Percentiles rank a stretch among this genome's conserved stretches.
Evolutionary conservation across 2,797 vertebrate genomes (phyloP).

Genomic region (Arremon brunneinucha): DNA sequence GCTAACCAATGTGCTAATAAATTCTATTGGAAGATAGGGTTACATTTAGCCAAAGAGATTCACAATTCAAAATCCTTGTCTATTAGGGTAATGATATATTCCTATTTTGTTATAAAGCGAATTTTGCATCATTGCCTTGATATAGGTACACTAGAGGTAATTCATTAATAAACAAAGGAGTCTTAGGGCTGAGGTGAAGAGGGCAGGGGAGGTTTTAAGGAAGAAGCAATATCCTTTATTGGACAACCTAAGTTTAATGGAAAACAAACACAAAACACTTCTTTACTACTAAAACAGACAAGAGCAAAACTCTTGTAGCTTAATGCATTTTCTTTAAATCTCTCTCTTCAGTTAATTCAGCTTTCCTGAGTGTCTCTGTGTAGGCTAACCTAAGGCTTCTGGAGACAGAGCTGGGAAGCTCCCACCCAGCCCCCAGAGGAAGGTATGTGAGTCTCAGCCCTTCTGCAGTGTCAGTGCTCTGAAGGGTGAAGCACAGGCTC

Average conservation of each 20-base stretch:
- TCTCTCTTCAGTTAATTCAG: neutral
- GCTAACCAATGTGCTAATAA: neutral
- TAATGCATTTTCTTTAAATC: neutral
- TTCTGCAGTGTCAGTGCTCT: no score
- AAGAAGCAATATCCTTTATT: neutral
- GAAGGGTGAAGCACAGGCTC: no score
- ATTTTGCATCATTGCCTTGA: neutral
- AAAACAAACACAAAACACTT: neutral
- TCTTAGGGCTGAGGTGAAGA: neutral
- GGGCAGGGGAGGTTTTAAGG: neutral
- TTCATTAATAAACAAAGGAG: neutral
- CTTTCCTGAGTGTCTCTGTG: neutral
- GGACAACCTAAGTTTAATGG: neutral
- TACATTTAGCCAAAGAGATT: neutral
- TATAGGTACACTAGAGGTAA: neutral
- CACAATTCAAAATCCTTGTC: neutral
- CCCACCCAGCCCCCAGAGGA: neutral
- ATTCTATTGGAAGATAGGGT: neutral
- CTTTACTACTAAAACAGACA: neutral
- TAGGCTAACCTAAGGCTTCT: neutral
- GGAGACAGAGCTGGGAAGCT: rapidly evolving
- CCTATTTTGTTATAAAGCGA: neutral
- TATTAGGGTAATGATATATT: neutral
- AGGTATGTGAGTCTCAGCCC: neutral
- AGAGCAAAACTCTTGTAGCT: neutral